Conservation (phyloP, 2,888 invertebrate species). For the Boloria euphrosyne region DNA sequence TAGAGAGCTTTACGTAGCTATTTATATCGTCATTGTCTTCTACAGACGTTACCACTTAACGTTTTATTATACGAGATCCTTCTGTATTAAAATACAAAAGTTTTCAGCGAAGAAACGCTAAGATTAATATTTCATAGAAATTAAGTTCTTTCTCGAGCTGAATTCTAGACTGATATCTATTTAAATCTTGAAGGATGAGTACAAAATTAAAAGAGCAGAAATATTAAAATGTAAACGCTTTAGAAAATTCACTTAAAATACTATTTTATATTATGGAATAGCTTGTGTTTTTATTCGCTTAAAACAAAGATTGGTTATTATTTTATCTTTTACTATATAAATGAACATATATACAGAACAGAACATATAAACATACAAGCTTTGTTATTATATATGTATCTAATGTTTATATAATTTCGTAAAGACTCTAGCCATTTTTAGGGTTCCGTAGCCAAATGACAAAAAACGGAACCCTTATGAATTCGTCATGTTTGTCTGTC, state of each 20-base stretch:
- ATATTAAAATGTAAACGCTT: slow-evolving; percentile 12
- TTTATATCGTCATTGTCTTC: slow-evolving; percentile 36
- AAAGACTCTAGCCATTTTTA: too few species aligned
- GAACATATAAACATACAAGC: too few species aligned
- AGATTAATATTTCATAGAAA: slow-evolving; percentile 31
- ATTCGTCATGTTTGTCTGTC: too few species aligned
- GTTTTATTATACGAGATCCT: slow-evolving; percentile 27
- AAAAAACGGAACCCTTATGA: too few species aligned
- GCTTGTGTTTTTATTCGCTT: neutral
- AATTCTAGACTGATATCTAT: slow-evolving; percentile 23
- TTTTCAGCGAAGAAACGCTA: slow-evolving; percentile 27
- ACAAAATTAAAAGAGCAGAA: slow-evolving; percentile 15
- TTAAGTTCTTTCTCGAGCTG: slow-evolving; percentile 24
- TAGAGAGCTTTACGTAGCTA: slow-evolving; percentile 30
- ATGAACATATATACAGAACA: too few species aligned
- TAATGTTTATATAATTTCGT: too few species aligned
- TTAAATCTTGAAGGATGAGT: slow-evolving; percentile 24
- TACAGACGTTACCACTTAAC: slow-evolving; percentile 32
- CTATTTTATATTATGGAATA: slow-evolving; percentile 8
- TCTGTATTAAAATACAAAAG: slow-evolving; percentile 33
- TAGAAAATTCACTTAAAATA: slow-evolving; percentile 1
- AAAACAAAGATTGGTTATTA: too few species aligned
- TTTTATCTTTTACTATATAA: too few species aligned
- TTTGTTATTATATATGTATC: too few species aligned
- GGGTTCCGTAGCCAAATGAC: too few species aligned